phyloP scores from a whole-genome alignment of 2,113 vertebrate genomes.

The Corapipo altera region DNA sequence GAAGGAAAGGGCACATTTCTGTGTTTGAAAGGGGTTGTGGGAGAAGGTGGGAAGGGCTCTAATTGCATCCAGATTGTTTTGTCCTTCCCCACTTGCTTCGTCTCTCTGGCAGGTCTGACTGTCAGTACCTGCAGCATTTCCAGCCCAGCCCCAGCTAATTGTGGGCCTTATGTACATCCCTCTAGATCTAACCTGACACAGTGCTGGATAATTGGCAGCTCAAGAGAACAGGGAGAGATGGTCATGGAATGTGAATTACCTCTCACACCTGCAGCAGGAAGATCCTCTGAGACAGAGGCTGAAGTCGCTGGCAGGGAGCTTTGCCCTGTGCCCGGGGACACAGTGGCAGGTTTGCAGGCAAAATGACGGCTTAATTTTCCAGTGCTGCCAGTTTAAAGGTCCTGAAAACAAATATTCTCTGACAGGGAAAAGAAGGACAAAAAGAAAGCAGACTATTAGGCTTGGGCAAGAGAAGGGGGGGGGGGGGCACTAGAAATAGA shows the following conservation, averaged over 20 bases:
- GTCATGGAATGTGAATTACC: slow-evolving; percentile 41
- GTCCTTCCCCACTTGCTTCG: not conserved
- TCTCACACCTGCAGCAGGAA: not conserved
- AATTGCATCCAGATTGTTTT: slow-evolving; percentile 31
- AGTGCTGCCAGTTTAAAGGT: not conserved
- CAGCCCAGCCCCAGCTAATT: slow-evolving; percentile 23
- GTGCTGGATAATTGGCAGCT: slow-evolving; percentile 47
- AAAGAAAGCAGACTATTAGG: not conserved
- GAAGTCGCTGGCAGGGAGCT: slow-evolving; percentile 8
- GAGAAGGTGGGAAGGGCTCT: not conserved
- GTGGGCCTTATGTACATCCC: slow-evolving; percentile 11
- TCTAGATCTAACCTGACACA: slow-evolving; percentile 53
- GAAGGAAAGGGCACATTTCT: not conserved
- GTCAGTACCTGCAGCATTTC: not conserved
- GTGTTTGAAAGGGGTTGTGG: not conserved
- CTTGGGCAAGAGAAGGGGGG: not conserved
- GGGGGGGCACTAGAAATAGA: not conserved
- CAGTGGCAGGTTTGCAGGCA: slow-evolving; percentile 5
- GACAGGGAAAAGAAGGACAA: not conserved
- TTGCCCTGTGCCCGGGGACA: not conserved
- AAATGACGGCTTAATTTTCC: slow-evolving; percentile 37
- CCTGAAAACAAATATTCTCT: not conserved
- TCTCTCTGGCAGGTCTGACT: slow-evolving; percentile 20
- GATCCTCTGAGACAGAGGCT: not conserved
- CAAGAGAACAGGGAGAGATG: slow-evolving; percentile 6